Conservation (phyloP, 2,888 invertebrate species). For the Apoda limacodes region DNA sequence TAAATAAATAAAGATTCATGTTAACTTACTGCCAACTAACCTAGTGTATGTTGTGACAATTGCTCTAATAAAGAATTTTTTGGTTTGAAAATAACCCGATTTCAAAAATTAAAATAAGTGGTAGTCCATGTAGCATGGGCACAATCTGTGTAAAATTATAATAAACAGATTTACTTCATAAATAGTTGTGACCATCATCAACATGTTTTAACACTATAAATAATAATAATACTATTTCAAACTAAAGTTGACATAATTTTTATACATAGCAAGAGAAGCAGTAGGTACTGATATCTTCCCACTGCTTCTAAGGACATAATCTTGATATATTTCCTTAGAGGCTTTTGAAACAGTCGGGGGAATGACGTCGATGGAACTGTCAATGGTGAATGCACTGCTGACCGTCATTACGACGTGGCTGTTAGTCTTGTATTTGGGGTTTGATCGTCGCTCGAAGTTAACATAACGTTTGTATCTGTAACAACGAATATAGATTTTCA, state of each 20-base stretch:
- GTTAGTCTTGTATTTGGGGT: slow-evolving; percentile 55
- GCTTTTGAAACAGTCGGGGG: slow-evolving; percentile 74
- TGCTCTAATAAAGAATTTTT: too few relatives aligned
- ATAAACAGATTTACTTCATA: too few relatives aligned
- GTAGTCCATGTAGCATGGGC: too few relatives aligned
- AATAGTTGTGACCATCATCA: too few relatives aligned
- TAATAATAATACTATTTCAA: slow-evolving; percentile 17
- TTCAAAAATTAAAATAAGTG: too few relatives aligned
- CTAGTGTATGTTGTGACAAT: too few relatives aligned
- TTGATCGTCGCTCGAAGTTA: slow-evolving; percentile 73
- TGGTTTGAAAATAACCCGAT: too few relatives aligned
- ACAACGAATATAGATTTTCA: too few relatives aligned
- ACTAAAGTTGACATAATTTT: slow-evolving; percentile 44
- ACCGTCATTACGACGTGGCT: slow-evolving; percentile 70
- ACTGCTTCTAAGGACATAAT: slow-evolving; percentile 71
- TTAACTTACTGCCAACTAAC: too few relatives aligned
- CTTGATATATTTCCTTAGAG: slow-evolving; percentile 76
- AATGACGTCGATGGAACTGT: slow-evolving; percentile 72
- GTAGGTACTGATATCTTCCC: slow-evolving; percentile 57
- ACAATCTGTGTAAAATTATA: too few relatives aligned
- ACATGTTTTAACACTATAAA: too few relatives aligned
- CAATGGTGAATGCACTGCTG: slow-evolving; percentile 73
- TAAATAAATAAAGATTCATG: too few relatives aligned
- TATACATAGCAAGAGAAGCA: slow-evolving; percentile 34
- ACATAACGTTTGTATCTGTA: slow-evolving; percentile 71